These are phyloP conservation scores for Leptogaster cylindrica DNA, from an alignment of 2,888 invertebrate genomes.

Conservation along the genomic window DNA sequence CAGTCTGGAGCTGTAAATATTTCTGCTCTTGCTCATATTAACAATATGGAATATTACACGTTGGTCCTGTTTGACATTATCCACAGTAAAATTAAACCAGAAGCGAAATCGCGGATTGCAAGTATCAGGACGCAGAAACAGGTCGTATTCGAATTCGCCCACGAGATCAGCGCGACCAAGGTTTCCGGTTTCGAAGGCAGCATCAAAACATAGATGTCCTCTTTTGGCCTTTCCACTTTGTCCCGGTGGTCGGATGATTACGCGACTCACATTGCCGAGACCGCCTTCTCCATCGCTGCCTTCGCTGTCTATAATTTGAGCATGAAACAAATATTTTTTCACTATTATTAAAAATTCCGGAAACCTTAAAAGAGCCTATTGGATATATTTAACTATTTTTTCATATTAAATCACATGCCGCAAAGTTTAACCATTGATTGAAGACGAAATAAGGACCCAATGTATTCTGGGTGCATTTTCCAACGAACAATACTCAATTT, in stretches of 20 bases:
- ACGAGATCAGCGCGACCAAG: slow-evolving; percentile 93
- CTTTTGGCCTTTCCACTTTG: slow-evolving; percentile 95
- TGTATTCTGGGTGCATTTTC: background rate
- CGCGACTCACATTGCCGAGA: slow-evolving; percentile 87
- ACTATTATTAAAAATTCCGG: background rate
- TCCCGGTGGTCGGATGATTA: slow-evolving; percentile 87
- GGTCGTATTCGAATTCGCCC: slow-evolving; percentile 93
- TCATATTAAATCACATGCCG: no score
- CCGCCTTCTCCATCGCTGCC: slow-evolving; percentile 94
- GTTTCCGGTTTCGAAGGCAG: slow-evolving; percentile 96
- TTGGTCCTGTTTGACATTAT: slow-evolving; percentile 92
- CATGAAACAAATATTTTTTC: background rate
- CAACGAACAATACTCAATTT: background rate
- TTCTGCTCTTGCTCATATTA: slow-evolving; percentile 91
- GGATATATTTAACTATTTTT: no score
- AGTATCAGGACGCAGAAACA: slow-evolving; percentile 95
- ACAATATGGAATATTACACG: slow-evolving; percentile 96
- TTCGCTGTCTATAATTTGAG: slow-evolving; percentile 76
- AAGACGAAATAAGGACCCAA: no score
- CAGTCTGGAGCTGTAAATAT: slow-evolving; percentile 87
- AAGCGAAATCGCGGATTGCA: slow-evolving; percentile 91
- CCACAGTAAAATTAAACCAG: slow-evolving; percentile 99
- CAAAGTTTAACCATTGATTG: no score
- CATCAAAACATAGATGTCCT: slow-evolving; percentile 96
- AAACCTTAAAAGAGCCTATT: no score